phyloP scores from a whole-genome alignment of 2,888 invertebrate genomes.

The Andrena fulva region DNA sequence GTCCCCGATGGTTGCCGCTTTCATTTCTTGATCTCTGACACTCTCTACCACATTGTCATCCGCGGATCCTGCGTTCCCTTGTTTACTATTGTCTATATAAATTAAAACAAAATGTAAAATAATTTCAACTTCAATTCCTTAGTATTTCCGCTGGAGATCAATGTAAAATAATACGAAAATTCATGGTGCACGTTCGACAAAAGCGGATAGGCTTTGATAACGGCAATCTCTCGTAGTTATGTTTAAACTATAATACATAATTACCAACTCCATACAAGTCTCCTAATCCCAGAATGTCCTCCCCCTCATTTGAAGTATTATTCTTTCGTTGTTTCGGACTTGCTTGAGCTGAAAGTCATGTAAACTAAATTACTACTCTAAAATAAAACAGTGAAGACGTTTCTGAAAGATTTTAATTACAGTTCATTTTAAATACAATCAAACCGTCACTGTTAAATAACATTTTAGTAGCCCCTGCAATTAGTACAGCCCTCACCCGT shows the following conservation, averaged over 20 bases:
- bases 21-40: conserved; percentile 48
- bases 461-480: conserved; percentile 31
- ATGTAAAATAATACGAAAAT: conserved; percentile 1
- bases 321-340: conserved; percentile 40
- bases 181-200: conserved; percentile 9
- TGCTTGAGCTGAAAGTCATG: conserved; percentile 65
- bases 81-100: conserved; percentile 58
- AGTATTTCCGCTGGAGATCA: not conserved
- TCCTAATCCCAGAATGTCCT: conserved; percentile 21
- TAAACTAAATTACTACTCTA: conserved; percentile 64
- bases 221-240: conserved; percentile 7
- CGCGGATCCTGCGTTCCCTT: conserved; percentile 29
- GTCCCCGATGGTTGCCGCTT: conserved; percentile 29
- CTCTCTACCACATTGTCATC: conserved; percentile 41
- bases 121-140: not conserved
- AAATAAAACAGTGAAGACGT: conserved; percentile 36
- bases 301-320: conserved; percentile 32
- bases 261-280: conserved; percentile 48
- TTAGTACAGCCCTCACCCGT: conserved; percentile 41
- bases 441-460: conserved; percentile 31
- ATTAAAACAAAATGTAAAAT: conserved; percentile 35
- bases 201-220: not conserved
- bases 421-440: conserved; percentile 33
- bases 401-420: conserved; percentile 57
- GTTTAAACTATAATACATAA: conserved; percentile 24